Base-by-base conservation (phyloP, 2,113 vertebrate species). In the Apteryx mantelli region DNA sequence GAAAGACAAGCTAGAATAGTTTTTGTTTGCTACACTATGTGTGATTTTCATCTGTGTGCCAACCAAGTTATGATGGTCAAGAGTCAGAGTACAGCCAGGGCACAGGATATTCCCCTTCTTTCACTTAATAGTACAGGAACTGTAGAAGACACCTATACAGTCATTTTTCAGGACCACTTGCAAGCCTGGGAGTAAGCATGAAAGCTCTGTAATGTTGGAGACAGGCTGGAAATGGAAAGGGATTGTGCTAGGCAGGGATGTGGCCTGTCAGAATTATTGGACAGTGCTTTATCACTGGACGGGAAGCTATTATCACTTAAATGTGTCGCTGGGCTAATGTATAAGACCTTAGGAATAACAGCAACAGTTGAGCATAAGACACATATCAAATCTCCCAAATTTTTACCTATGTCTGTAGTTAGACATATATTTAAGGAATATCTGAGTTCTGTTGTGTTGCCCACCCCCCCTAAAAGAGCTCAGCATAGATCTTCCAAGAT, bases 51-150 rank as follows among this genome's bases (percentile, higher is more conserved):
- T 34, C 21, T 28, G 4, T 66, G 46, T 20, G 74, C 60, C 13
- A 36, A 38, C 3, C 7, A 38, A 16, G 56, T 91, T 83, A n/a
- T 25, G 17, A 40, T 36, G 85, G n/a, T 7, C 9, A 81, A 60
- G 20, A 21, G 18, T 17, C 48, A 68, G 20, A 1, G 1, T 44
- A 24, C 5, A 63, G 6, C 2, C 1, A 44, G 28, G 22, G 13
- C 26, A 55, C 3, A 17, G 58, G 20, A 52, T 75, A 64, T 38
- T 88, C 20, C 30, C 50, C 21, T 6, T 66, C 38, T 61, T 79
- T 70, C 19, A 7, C 44, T 26, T 40, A n/a, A 26, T 50, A 63
- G 44, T 40, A 55, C 30, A 75, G 38, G 12, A 85, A 21, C 6
- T 8, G 44, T 52, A 50, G 26, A 50, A 79, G 50, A 71, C 32